Conservation (phyloP, 2,888 invertebrate species). For the Cryptocephalus moraei region DNA sequence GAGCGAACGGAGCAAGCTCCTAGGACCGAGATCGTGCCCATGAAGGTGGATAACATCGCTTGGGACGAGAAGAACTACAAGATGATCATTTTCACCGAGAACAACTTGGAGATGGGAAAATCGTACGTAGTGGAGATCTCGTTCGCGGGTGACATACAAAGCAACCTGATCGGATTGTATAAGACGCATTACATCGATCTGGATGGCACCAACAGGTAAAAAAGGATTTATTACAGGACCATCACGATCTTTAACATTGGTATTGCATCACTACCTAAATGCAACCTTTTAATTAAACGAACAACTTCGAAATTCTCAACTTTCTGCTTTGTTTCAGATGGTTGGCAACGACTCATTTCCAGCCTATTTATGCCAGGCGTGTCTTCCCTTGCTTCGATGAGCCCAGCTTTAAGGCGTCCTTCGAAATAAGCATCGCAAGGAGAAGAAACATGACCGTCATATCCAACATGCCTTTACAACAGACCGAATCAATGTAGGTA, state of each 20-base stretch:
- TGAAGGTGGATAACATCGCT: constrained; percentile 23
- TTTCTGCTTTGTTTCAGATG: constrained; percentile 36
- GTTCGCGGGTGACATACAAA: constrained; percentile 46
- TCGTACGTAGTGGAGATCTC: constrained; percentile 48
- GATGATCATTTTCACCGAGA: constrained; percentile 33
- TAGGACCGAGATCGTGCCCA: constrained; percentile 13
- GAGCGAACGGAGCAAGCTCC: constrained; percentile 3
- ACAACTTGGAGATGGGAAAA: constrained; percentile 38
- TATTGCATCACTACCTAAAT: no score
- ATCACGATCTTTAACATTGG: no score
- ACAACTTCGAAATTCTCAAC: neutral
- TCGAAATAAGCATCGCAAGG: constrained; percentile 61
- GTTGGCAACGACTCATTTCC: constrained; percentile 54
- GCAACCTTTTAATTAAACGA: no score
- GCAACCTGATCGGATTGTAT: constrained; percentile 57
- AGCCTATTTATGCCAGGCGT: constrained; percentile 51
- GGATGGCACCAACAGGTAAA: constrained; percentile 30
- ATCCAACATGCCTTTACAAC: constrained; percentile 59
- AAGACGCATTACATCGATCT: constrained; percentile 49
- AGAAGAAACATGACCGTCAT: constrained; percentile 52
- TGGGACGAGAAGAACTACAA: constrained; percentile 35
- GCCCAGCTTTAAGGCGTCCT: constrained; percentile 63
- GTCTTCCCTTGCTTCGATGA: constrained; percentile 75
- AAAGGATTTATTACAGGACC: constrained; percentile 39
- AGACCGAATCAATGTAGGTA: constrained; percentile 47